These are phyloP conservation scores for Taxidea taxus DNA, from an alignment of 2,113 vertebrate species.

Conservation along the genomic window DNA sequence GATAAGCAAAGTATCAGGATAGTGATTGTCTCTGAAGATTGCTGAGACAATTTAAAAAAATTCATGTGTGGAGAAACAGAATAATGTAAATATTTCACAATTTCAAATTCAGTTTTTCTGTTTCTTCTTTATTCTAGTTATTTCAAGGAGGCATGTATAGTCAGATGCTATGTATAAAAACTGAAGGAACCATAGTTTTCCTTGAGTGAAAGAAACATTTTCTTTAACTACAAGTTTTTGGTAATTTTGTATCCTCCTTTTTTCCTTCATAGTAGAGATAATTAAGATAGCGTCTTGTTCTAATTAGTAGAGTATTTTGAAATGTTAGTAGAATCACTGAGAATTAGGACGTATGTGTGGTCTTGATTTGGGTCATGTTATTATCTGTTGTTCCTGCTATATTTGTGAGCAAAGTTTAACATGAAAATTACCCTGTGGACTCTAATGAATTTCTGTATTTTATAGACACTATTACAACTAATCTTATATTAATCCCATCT, in stretches of 20 bases:
- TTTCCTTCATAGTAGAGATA: background rate
- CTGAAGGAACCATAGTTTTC: background rate
- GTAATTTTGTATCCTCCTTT: background rate
- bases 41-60: background rate
- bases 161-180: background rate
- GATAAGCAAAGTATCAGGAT: background rate
- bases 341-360: background rate
- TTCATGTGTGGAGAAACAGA: background rate
- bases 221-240: background rate
- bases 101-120: background rate
- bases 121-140: background rate
- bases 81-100: background rate
- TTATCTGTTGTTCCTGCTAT: background rate
- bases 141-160: background rate
- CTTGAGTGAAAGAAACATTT: background rate
- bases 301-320: background rate
- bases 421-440: background rate
- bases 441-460: background rate
- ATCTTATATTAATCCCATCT: background rate
- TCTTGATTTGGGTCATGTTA: background rate
- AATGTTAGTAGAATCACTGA: background rate
- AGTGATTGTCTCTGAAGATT: background rate
- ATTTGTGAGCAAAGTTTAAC: background rate
- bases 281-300: background rate
- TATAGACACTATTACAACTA: background rate